Conservation (phyloP, 2,888 invertebrate species). For the Melieria crassipennis region DNA sequence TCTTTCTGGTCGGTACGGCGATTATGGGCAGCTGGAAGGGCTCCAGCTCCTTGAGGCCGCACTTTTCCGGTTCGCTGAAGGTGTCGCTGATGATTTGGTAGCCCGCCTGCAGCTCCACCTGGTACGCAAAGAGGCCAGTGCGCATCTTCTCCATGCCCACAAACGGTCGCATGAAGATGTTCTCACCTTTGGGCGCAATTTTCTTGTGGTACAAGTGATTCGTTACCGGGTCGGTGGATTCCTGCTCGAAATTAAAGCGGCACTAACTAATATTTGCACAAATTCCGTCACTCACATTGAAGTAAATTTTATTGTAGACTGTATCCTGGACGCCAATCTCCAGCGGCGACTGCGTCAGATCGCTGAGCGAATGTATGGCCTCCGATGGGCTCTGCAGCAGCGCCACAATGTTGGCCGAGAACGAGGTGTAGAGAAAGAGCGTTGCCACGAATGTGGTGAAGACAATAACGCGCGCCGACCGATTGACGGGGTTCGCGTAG, state of each 20-base stretch:
- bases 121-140: constrained; percentile 70
- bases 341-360: constrained; percentile 70
- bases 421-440: constrained; percentile 72
- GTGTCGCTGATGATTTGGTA: constrained; percentile 72
- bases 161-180: constrained; percentile 68
- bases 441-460: constrained; percentile 69
- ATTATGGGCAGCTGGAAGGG: constrained; percentile 71
- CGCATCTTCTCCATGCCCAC: constrained; percentile 70
- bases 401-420: constrained; percentile 74
- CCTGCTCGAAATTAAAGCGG: constrained; percentile 52
- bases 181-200: constrained; percentile 69
- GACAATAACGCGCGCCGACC: constrained; percentile 69
- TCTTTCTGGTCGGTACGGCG: constrained; percentile 68
- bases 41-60: constrained; percentile 70
- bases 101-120: constrained; percentile 71
- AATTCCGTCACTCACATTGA: constrained; percentile 61
- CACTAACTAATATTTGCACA: neutral
- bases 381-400: constrained; percentile 73
- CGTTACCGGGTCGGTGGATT: constrained; percentile 69
- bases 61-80: constrained; percentile 72
- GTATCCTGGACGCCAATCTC: constrained; percentile 71
- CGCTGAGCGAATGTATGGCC: constrained; percentile 68
- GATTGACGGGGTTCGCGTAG: constrained; percentile 66
- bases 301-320: constrained; percentile 71
- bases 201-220: constrained; percentile 69